Base-by-base conservation (phyloP, 1,140 invertebrate genomes). In the Coelopa frigida region DNA sequence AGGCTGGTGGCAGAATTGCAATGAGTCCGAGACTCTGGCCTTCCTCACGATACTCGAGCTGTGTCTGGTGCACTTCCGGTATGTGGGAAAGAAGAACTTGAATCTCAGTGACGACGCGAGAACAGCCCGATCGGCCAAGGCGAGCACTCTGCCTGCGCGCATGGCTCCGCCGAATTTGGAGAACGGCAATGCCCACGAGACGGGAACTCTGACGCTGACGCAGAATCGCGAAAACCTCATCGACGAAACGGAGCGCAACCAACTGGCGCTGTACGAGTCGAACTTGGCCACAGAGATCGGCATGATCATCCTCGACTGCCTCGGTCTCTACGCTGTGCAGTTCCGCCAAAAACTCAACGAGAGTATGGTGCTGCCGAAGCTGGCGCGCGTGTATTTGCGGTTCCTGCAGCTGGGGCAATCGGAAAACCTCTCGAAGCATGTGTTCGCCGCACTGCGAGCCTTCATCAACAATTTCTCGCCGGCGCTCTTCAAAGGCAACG, bases 211-310 rank as follows among this genome's bases (percentile, higher is more conserved):
- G 1, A 75, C 57, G 63, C 22, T 76, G 59, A 55, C 72, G 53
- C 72, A 79, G 52, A 72, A 63, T 17, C 59, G 77, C 14, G 78
- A 81, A 39, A 78, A 76, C 64, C 59, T 80, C 14, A 56, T 77
- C 36, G 73, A 68, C n/a, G 47, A 58, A 1, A 50, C 55, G 4
- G 58, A 56, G 2, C 37, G 53, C 6, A 53, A 44, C 3, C 63
- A 67, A 27, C 33, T 58, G 50, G 67, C 67, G 11, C 58, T 87
- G 3, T 73, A 89, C 4, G 89, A 94, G 61, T 90, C 87, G 6
- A 91, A 93, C 70, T 74, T 96, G 56, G 82, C 89, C 1, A 88
- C 89, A 14, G 93, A 97, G 77, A 83, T 92, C 35, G 90, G 91
- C 2, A 75, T 96, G 26, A 83, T 87, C 14, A 82, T 86, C 2